Conservation (phyloP, 2,113 vertebrate genomes). For the Mionectes macconnelli region DNA sequence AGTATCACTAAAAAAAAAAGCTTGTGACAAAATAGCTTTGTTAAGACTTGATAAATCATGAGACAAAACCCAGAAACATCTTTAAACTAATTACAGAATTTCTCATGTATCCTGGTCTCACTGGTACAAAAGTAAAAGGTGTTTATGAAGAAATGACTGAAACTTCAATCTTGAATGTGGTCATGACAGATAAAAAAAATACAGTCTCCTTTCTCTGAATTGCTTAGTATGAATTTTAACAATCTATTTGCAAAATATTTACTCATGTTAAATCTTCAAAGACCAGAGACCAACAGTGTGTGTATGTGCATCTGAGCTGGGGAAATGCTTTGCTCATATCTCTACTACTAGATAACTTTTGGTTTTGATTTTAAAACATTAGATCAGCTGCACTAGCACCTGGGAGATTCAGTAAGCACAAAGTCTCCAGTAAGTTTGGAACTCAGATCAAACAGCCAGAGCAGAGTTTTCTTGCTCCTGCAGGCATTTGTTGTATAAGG, state of each 20-base stretch:
- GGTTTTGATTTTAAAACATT: background rate
- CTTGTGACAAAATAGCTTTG: background rate
- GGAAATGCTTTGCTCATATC: background rate
- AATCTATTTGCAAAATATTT: background rate
- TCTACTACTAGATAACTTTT: background rate
- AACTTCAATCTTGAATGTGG: background rate
- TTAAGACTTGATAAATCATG: background rate
- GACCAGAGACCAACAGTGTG: background rate
- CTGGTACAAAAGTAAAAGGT: background rate
- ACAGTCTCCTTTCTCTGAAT: background rate
- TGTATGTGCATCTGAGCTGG: background rate
- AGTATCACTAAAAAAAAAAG: background rate
- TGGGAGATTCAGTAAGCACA: background rate
- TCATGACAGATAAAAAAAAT: background rate
- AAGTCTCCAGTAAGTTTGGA: background rate
- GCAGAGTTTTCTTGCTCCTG: background rate
- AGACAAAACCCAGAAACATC: background rate
- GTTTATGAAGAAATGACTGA: background rate
- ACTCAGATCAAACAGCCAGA: background rate
- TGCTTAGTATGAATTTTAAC: background rate
- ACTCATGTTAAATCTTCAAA: background rate
- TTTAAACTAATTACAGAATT: background rate
- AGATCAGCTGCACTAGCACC: background rate
- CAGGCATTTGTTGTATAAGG: background rate
- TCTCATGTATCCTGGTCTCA: background rate